These are phyloP conservation scores for Reticulitermes lucifugus DNA, from an alignment of 2,888 invertebrate genomes.

Conservation along the genomic window DNA sequence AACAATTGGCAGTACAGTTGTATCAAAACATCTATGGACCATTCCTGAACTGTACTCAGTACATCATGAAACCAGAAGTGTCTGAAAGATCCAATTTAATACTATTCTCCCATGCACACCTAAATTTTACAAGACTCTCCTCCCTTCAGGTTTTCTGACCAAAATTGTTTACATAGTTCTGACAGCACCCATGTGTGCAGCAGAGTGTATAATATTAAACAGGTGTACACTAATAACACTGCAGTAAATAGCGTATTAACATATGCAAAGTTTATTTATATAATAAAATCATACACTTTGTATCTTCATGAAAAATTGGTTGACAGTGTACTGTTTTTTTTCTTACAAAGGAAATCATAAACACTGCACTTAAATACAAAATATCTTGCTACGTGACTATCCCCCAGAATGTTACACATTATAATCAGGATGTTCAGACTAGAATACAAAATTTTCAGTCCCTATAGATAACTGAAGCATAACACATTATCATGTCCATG, in stretches of 20 bases:
- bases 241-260: not conserved
- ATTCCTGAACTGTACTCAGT: too few relatives aligned
- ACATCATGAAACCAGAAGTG: too few relatives aligned
- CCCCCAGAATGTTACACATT: not conserved
- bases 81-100: too few relatives aligned
- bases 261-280: constrained; percentile 3
- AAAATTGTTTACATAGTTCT: too few relatives aligned
- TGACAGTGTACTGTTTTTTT: not conserved
- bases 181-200: too few relatives aligned
- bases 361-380: not conserved
- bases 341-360: not conserved
- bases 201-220: too few relatives aligned
- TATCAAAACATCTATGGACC: too few relatives aligned
- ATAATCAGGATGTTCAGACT: not conserved
- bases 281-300: not conserved
- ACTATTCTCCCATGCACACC: too few relatives aligned
- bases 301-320: not conserved
- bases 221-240: not conserved
- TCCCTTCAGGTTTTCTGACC: too few relatives aligned
- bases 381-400: not conserved
- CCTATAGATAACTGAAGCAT: not conserved
- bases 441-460: not conserved
- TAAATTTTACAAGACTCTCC: too few relatives aligned
- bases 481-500: not conserved
- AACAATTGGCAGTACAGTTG: too few relatives aligned